Base-by-base conservation (phyloP, 2,113 vertebrate genomes). In the Colius striatus region DNA sequence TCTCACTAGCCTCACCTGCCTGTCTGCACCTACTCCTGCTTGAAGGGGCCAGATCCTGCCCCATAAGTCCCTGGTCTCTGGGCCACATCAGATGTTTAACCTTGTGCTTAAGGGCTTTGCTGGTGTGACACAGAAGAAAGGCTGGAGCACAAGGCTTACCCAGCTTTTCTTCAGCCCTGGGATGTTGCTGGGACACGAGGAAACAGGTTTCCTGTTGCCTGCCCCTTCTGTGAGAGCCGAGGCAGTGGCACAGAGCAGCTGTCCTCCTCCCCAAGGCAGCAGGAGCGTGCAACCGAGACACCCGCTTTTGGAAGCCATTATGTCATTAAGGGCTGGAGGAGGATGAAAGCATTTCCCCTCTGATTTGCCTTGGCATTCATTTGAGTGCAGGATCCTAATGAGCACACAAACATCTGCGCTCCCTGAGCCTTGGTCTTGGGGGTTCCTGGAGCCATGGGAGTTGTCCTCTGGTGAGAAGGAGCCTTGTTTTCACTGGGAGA, bases 41-140 rank as follows among this genome's bases (percentile, higher is more conserved):
- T 1, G 0, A 58, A 87, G 58, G 16, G 66, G 32, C 29, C 77
- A 43, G 48, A 34, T 57, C 20, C 53, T n/a, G 16, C 66, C 41
- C 85, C 5, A 0, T 8, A 27, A 18, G 26, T 6, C 15, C 20
- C 17, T 0, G 1, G 23, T 8, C 16, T 25, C 25, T 0, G 0
- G 27, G 29, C n/a, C 71, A 66, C 50, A 57, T 47, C 50, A 93
- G 75, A 48, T 78, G 73, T 34, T 51, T 51, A 32, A 25, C 67
- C 41, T 62, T 32, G 53, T 23, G 45, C 71, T 89, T 75, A 53
- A 50, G 50, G 84, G 74, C 45, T 94, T 87, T 84, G 62, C n/a
- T 0, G 0, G 27, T 8, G 20, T 71, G 67, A 84, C 4, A 11
- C 55, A 80, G 90, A 84, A 65, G 50, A 76, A 83, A 85, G 79